Conservation (phyloP, 2,113 vertebrate genomes). For the Cranoglanis bouderius region DNA sequence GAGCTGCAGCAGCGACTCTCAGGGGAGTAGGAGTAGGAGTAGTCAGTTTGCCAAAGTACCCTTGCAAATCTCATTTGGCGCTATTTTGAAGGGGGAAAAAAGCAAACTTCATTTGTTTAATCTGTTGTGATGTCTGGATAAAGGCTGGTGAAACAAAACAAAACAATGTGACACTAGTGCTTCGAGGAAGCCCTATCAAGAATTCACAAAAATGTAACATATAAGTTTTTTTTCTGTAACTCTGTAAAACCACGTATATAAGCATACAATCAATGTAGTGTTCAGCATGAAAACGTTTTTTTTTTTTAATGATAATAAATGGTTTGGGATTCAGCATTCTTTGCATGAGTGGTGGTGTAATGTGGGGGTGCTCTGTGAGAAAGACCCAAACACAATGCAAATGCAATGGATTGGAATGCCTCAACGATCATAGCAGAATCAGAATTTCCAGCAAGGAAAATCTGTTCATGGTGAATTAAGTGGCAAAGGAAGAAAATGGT, state of each 20-base stretch:
- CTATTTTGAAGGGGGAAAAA: neutral
- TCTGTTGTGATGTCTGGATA: conserved; percentile 41
- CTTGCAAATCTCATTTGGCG: conserved; percentile 43
- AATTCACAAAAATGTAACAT: conserved; percentile 37
- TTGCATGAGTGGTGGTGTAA: conserved; percentile 94
- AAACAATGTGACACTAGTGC: conserved; percentile 32
- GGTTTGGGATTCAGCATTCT: conserved; percentile 88
- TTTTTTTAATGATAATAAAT: conserved; percentile 71
- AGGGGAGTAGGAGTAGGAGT: conserved; percentile 42
- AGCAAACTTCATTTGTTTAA: conserved; percentile 2
- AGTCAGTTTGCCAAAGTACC: conserved; percentile 39
- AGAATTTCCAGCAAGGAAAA: conserved; percentile 99
- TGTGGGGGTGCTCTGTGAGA: conserved; percentile 87
- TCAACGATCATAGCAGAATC: conserved; percentile 99
- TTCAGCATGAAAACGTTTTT: conserved; percentile 62
- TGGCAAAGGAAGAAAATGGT: conserved; percentile 92
- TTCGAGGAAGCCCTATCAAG: conserved; percentile 6
- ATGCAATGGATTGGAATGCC: conserved; percentile 98
- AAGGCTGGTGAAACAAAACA: conserved; percentile 8
- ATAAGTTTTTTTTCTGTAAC: neutral
- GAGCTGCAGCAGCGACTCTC: conserved; percentile 35
- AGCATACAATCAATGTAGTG: conserved; percentile 55
- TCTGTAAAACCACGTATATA: conserved; percentile 5
- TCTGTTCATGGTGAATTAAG: conserved; percentile 99
- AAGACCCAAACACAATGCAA: conserved; percentile 93